Evolutionary conservation across 2,888 invertebrate species (phyloP).

Genomic region (Sussaba pulchella): DNA sequence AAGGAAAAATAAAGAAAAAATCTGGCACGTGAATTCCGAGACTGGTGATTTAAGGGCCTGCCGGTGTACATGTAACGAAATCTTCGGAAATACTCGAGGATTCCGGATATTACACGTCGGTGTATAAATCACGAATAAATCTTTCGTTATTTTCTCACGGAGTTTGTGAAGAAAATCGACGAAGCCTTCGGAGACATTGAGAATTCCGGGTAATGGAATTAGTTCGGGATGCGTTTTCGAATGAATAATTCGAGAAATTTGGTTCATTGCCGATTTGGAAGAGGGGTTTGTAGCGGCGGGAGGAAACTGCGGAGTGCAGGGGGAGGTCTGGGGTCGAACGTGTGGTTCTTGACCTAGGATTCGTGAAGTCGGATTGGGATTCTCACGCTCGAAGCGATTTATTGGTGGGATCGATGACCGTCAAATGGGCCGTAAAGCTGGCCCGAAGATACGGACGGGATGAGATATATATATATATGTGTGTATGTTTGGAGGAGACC

Average conservation of each 20-base stretch:
- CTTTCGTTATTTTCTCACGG: slow-evolving; percentile 8
- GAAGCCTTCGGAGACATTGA: slow-evolving; percentile 26
- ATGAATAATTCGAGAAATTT: background rate
- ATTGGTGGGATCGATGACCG: slow-evolving; percentile 17
- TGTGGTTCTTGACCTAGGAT: slow-evolving; percentile 29
- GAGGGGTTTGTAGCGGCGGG: too few relatives aligned
- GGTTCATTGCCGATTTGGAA: background rate
- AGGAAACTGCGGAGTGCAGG: too few relatives aligned
- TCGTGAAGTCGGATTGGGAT: background rate
- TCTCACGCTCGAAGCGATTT: slow-evolving; percentile 31
- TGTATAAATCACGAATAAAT: slow-evolving; percentile 38
- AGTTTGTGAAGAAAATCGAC: slow-evolving; percentile 25
- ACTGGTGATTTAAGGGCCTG: slow-evolving; percentile 39
- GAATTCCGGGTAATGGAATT: slow-evolving; percentile 51
- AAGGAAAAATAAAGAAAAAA: slow-evolving; percentile 5
- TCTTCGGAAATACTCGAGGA: slow-evolving; percentile 34
- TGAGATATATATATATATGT: too few relatives aligned
- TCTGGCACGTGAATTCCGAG: slow-evolving; percentile 17
- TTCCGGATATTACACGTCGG: slow-evolving; percentile 18
- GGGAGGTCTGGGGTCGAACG: too few relatives aligned
- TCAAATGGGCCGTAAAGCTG: slow-evolving; percentile 22
- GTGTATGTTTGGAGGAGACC: too few relatives aligned
- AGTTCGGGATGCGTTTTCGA: slow-evolving; percentile 34
- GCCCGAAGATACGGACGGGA: background rate
- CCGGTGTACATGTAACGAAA: slow-evolving; percentile 1